phyloP scores from a whole-genome alignment of 1,140 invertebrate genomes.

The Neotoxoptera formosana region DNA sequence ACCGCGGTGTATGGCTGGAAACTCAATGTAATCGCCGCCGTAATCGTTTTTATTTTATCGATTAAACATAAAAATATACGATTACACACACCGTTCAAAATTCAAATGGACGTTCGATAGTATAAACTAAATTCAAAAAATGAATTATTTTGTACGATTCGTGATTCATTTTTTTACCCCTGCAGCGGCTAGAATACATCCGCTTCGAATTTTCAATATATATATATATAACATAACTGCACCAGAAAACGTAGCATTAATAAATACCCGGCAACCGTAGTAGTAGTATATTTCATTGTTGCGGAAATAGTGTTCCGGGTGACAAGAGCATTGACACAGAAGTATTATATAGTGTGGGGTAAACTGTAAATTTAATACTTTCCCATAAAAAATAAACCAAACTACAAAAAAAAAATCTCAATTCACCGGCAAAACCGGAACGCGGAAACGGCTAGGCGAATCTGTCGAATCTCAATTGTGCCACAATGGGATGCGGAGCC shows the following conservation, averaged over 20 bases:
- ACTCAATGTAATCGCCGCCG: not conserved
- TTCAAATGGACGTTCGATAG: not conserved
- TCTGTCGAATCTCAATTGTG: slow-evolving; percentile 39
- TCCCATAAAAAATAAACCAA: slow-evolving; percentile 34
- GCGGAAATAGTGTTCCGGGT: slow-evolving; percentile 39
- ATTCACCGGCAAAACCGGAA: slow-evolving; percentile 44
- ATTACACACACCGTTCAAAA: not conserved
- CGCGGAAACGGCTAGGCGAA: slow-evolving; percentile 30
- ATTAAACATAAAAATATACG: not conserved
- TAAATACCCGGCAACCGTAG: not conserved
- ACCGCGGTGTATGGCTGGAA: not conserved
- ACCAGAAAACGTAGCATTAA: not conserved
- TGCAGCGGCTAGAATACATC: not conserved
- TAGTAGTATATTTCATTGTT: slow-evolving; percentile 40
- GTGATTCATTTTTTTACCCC: not conserved
- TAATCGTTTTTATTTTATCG: not conserved
- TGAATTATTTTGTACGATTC: not conserved
- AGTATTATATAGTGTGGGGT: slow-evolving; percentile 38
- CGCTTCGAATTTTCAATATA: not conserved
- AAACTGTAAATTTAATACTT: slow-evolving; percentile 44
- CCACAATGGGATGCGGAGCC: slow-evolving; percentile 41
- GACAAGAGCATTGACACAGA: slow-evolving; percentile 29
- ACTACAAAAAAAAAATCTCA: slow-evolving; percentile 8
- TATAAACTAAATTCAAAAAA: not conserved
- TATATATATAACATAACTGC: not conserved